Conservation (phyloP, 1,140 invertebrate genomes). For the Marisa cornuarietis region DNA sequence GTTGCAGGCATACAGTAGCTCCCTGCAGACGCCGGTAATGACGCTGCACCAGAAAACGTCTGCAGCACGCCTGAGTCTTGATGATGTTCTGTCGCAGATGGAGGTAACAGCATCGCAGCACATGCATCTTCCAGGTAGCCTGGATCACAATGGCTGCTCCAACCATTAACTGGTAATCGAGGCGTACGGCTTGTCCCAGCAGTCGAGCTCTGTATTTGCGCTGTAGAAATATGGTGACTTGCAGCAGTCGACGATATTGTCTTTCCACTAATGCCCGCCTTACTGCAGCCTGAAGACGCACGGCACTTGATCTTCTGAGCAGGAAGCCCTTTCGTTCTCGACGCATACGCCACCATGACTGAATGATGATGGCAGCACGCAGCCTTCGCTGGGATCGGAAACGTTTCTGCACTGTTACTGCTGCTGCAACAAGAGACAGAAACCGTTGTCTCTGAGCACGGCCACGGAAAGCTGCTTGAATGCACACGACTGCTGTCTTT, state of each 20-base stretch:
- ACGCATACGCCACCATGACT: constrained; percentile 11
- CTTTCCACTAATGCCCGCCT: constrained; percentile 9
- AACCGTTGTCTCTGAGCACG: background rate
- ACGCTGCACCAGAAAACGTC: constrained; percentile 20
- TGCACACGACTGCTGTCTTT: background rate
- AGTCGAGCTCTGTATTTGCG: constrained; percentile 28
- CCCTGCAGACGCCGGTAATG: constrained; percentile 10
- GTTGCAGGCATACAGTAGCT: constrained; percentile 41
- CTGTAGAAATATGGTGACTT: constrained; percentile 52
- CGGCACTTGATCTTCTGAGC: background rate
- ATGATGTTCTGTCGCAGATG: constrained; percentile 23
- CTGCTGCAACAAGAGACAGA: background rate
- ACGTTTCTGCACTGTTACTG: background rate
- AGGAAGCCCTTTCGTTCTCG: constrained; percentile 1
- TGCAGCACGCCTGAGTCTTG: constrained; percentile 34
- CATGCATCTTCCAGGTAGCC: constrained; percentile 30
- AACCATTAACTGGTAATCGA: constrained; percentile 31
- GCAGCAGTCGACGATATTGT: constrained; percentile 25
- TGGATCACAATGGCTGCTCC: constrained; percentile 32
- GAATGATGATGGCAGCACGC: constrained; percentile 9
- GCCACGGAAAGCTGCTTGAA: background rate
- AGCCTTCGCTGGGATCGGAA: background rate
- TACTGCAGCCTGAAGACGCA: background rate
- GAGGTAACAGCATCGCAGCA: constrained; percentile 15
- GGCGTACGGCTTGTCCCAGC: background rate